Evolutionary conservation across 2,113 vertebrate genomes (phyloP).

Genomic region (Hemicordylus capensis): DNA sequence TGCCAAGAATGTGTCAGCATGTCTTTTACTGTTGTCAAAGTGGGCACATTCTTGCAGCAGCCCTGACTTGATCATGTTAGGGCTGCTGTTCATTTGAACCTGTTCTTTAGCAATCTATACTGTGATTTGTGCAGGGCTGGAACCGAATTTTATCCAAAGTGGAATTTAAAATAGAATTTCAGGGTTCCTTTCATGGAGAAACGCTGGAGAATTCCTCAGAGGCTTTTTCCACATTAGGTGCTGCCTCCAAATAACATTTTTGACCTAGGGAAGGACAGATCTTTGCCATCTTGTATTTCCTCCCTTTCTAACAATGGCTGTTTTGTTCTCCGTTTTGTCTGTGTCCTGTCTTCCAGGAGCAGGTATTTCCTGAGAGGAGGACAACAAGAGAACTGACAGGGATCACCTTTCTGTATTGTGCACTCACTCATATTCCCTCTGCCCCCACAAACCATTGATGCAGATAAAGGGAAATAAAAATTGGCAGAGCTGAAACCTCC

Average conservation of each 20-base stretch:
- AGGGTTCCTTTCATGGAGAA: no score
- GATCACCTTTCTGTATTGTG: constrained; percentile 39
- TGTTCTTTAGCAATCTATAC: not conserved
- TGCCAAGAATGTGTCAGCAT: not conserved
- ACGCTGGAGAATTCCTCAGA: no score
- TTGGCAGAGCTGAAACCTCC: not conserved
- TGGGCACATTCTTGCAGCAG: not conserved
- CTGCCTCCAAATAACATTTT: not conserved
- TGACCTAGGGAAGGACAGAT: not conserved
- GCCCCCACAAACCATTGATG: not conserved
- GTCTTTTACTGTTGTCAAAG: not conserved
- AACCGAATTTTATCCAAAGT: no score
- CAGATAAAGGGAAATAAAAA: not conserved
- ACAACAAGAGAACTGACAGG: constrained; percentile 23
- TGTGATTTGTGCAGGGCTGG: not conserved
- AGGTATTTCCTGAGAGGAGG: constrained; percentile 66
- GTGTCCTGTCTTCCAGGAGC: constrained; percentile 46
- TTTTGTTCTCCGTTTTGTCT: constrained; percentile 44
- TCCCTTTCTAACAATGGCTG: constrained; percentile 6
- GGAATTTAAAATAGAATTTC: no score
- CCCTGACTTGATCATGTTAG: no score
- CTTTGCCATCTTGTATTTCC: not conserved
- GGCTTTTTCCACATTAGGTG: no score
- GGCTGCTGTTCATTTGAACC: no score
- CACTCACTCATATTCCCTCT: not conserved